Percentiles rank a stretch among this genome's conserved stretches.
Evolutionary conservation across 2,797 vertebrate species (phyloP).

Genomic region (Clarias laeviceps): DNA sequence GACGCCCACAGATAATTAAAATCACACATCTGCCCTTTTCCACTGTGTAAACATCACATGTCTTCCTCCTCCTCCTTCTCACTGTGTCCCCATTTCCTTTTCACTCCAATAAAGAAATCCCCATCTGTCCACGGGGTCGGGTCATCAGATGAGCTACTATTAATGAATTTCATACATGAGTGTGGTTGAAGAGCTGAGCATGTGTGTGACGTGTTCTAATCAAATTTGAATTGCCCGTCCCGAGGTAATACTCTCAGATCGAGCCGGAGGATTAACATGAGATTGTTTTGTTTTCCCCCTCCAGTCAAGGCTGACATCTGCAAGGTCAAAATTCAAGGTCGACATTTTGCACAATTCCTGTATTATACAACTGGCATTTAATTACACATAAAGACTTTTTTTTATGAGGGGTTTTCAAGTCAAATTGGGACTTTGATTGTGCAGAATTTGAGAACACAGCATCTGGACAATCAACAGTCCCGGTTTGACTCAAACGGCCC

Average conservation of each 20-base stretch:
- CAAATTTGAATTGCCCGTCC: conserved; percentile 53
- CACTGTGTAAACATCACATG: conserved; percentile 35
- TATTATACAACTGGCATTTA: background rate
- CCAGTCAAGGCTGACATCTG: conserved; percentile 20
- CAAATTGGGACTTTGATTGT: too few relatives aligned
- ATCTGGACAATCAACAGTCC: too few relatives aligned
- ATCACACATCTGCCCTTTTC: conserved; percentile 38
- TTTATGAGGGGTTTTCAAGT: too few relatives aligned
- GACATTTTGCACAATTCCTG: background rate
- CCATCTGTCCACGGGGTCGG: conserved; percentile 51
- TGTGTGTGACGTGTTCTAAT: conserved; percentile 52
- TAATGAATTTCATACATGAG: conserved; percentile 50
- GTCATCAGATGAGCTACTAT: conserved; percentile 47
- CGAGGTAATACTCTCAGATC: conserved; percentile 52
- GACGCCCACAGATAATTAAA: conserved; percentile 45
- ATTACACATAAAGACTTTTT: background rate
- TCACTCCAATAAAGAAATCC: conserved; percentile 52
- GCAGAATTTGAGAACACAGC: too few relatives aligned
- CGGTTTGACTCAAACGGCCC: too few relatives aligned
- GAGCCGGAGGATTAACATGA: conserved; percentile 43
- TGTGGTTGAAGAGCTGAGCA: conserved; percentile 3
- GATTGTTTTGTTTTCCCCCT: conserved; percentile 35
- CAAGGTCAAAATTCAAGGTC: conserved; percentile 7
- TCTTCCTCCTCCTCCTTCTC: conserved; percentile 26
- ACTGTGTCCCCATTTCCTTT: background rate